phyloP scores from a whole-genome alignment of 2,888 invertebrate species.

The Leucophenga maculata region DNA sequence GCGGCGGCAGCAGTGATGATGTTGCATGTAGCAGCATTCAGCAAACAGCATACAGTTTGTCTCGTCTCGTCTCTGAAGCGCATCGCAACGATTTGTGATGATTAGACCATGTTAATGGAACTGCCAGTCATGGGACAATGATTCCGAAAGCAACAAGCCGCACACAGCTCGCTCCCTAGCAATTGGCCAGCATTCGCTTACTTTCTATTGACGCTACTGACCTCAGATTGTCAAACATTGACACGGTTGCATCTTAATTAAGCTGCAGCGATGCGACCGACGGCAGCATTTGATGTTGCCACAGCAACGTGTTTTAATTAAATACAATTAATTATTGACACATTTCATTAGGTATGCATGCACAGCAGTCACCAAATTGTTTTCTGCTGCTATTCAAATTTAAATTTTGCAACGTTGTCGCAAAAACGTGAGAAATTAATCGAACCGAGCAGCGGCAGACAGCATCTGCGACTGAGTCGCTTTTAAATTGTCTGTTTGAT shows the following conservation, averaged over 20 bases:
- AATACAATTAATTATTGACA: constrained; percentile 72
- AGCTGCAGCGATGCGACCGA: constrained; percentile 27
- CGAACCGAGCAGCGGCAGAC: constrained; percentile 1
- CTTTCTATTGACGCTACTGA: constrained; percentile 21
- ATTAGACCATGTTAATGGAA: constrained; percentile 42
- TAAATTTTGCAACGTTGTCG: constrained; percentile 42
- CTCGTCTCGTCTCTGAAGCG: neutral
- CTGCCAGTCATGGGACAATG: constrained; percentile 30
- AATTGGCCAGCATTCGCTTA: neutral
- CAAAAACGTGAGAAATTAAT: constrained; percentile 64
- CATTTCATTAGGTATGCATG: constrained; percentile 60
- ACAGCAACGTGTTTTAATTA: constrained; percentile 60
- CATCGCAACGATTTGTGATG: constrained; percentile 11
- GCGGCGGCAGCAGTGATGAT: neutral
- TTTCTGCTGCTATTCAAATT: neutral
- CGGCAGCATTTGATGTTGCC: constrained; percentile 18
- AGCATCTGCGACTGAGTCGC: constrained; percentile 29
- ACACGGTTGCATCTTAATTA: constrained; percentile 68
- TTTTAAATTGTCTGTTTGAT: constrained; percentile 1
- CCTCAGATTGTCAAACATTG: constrained; percentile 36
- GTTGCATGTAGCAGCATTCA: too few species aligned
- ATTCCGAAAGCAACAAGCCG: constrained; percentile 20
- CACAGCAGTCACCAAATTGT: constrained; percentile 2
- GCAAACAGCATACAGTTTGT: too few species aligned
- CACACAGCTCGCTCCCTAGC: too few species aligned